These are phyloP conservation scores for Plecotus auritus DNA, from an alignment of 2,113 vertebrate genomes.

Conservation along the genomic window DNA sequence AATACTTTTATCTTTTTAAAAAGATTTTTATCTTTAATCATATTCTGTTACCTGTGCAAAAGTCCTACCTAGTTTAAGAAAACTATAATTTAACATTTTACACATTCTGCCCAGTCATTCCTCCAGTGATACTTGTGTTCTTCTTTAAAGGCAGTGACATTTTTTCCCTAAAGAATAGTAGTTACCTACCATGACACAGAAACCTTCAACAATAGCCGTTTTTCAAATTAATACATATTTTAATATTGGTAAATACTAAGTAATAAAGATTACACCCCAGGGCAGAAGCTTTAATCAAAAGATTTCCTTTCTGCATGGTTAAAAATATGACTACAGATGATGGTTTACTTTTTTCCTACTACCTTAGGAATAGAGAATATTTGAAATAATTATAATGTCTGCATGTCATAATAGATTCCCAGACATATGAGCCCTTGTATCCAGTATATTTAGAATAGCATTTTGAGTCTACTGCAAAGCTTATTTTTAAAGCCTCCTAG, in stretches of 20 bases:
- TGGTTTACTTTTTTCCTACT: background rate
- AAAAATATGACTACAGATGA: background rate
- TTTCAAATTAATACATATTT: slow-evolving; percentile 19
- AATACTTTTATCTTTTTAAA: background rate
- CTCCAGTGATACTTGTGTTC: background rate
- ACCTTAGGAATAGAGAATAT: background rate
- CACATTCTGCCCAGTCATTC: background rate
- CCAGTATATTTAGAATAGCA: background rate
- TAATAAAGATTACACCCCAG: background rate
- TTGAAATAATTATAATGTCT: slow-evolving; percentile 18
- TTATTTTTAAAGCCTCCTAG: slow-evolving; percentile 28
- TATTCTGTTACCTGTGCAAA: background rate
- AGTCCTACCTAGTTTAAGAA: background rate
- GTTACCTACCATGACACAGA: background rate
- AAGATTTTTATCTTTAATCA: slow-evolving; percentile 5
- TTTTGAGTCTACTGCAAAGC: background rate
- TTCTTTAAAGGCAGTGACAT: background rate
- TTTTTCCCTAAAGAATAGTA: background rate
- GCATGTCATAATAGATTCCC: background rate
- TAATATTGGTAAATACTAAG: background rate
- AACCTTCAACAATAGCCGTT: background rate
- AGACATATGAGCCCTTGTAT: background rate
- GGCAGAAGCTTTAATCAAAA: background rate
- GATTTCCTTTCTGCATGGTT: background rate
- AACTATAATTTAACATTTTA: background rate